Evolutionary conservation across 53 echinoderm and acorn worm genomes (phyloP), one percentile per base, ranked within the genome.

Genomic region (Patiria pectinifera): DNA sequence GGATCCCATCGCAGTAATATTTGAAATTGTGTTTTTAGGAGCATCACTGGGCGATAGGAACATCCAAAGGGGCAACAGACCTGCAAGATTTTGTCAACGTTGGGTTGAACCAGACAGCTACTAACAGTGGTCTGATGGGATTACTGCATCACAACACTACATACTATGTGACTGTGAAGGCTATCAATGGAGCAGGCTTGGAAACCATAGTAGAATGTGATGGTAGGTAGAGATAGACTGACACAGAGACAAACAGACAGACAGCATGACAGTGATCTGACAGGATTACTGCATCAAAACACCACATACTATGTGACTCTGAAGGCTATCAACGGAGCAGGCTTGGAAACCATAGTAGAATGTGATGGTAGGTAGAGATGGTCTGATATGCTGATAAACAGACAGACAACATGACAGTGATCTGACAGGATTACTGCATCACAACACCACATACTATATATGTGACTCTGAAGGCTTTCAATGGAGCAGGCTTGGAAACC

Each of bases 41-140:
- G 23, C 59, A 92, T 45, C 62, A 87, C 48, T 94, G 95, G 95
- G 92, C 95, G 24, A 94, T 94, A 21, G 95, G 95, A 63, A 82
- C 92, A 3, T 59, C 78, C 3, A 82, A 83, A 69, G 89, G 92
- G 15, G 72, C 48, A 22, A 85, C 92, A 70, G 92, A 94, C 59
- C 6, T 94, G 24, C 95, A 94, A 49, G 89, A 92, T 11, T 92
- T 92, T 89, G 86, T 87, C 62, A 87, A 71, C 71, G 89, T 94
- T 70, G 95, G 90, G 4, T 62, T 89, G 15, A 61, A 47, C 24
- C 92, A 92, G 60, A 83, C 82, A 12, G 92, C 58, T 15, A 80
- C 66, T 6, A 94, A 85, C 23, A 75, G 48, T n/a, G 24, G 22
- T 15, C 69, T 92, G 7, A 69, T 25, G 15, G 95, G 95, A 18